phyloP scores from a whole-genome alignment of 2,888 invertebrate genomes.

The Diarsia dahlii region DNA sequence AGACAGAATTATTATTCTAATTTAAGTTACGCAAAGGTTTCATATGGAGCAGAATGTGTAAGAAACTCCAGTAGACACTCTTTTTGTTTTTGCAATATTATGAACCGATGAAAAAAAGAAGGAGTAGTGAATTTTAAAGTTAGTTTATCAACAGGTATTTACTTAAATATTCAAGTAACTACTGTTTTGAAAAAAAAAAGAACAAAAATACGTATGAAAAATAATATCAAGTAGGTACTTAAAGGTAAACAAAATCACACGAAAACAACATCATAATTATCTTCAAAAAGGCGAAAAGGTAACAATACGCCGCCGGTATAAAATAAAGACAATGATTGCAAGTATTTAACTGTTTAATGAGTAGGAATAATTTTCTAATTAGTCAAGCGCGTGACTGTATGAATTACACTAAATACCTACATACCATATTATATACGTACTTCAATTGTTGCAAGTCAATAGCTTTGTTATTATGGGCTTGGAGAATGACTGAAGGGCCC shows the following conservation, averaged over 20 bases:
- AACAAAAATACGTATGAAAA: background rate
- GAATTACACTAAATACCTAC: conserved; percentile 2
- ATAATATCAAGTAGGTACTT: background rate
- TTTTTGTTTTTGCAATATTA: too few relatives aligned
- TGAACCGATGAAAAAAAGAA: too few relatives aligned
- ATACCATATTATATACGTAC: background rate
- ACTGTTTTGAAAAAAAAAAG: background rate
- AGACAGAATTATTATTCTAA: too few relatives aligned
- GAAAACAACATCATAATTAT: background rate
- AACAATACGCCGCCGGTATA: background rate
- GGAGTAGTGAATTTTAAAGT: background rate
- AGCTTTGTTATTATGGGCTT: background rate
- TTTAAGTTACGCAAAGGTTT: background rate
- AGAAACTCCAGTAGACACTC: background rate
- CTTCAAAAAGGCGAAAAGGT: background rate
- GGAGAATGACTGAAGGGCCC: background rate
- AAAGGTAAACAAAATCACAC: background rate
- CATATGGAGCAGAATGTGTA: background rate
- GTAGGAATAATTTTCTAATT: conserved; percentile 45
- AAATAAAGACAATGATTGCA: conserved; percentile 21
- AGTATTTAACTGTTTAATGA: conserved; percentile 44
- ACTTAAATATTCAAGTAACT: background rate
- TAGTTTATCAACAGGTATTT: background rate
- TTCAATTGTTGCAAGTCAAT: background rate
- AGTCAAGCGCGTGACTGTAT: conserved; percentile 40